Evolutionary conservation across 2,797 vertebrate species (phyloP).

Genomic region (Dallia pectoralis): DNA sequence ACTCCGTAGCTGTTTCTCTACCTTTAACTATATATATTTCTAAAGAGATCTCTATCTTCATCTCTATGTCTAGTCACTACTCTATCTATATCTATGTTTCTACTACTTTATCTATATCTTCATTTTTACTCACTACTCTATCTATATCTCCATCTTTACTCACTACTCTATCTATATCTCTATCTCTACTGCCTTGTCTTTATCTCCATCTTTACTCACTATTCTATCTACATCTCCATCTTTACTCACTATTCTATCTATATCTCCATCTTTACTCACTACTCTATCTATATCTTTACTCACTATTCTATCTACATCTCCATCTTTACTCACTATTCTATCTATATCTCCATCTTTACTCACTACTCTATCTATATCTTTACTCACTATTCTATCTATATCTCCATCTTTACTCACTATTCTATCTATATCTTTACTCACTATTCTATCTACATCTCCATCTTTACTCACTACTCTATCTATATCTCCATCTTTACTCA

Average conservation of each 20-base stretch:
- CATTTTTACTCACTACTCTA: too few relatives aligned
- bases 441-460: too few relatives aligned
- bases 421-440: too few relatives aligned
- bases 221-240: not conserved
- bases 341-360: not conserved
- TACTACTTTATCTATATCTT: slow-evolving; percentile 33
- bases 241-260: not conserved
- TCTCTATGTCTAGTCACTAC: too few relatives aligned
- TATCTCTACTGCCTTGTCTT: too few relatives aligned
- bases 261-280: slow-evolving; percentile 3
- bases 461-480: too few relatives aligned
- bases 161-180: too few relatives aligned
- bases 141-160: not conserved
- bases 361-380: not conserved
- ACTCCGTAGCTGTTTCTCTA: not conserved
- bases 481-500: not conserved
- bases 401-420: slow-evolving; percentile 4
- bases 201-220: too few relatives aligned
- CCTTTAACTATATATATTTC: not conserved
- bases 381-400: not conserved
- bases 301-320: too few relatives aligned
- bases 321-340: too few relatives aligned
- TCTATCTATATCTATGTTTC: not conserved
- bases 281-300: too few relatives aligned
- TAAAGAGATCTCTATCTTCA: too few relatives aligned